Evolutionary conservation across 2,888 invertebrate species (phyloP).

Genomic region (Danaus chrysippus): DNA sequence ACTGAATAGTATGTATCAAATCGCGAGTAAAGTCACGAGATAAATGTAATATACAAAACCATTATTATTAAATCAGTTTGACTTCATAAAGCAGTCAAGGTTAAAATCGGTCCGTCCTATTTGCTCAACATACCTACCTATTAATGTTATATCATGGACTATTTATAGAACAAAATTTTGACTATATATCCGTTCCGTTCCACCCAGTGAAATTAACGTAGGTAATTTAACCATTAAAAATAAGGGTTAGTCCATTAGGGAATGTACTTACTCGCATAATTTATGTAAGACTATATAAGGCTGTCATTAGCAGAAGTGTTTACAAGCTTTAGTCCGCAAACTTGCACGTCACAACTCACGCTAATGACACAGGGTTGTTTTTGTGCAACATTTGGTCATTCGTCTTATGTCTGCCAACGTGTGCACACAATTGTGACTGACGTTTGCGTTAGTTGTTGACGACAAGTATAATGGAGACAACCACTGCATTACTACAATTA

Average conservation of each 20-base stretch:
- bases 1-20: too few relatives aligned
- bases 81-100: constrained; percentile 29
- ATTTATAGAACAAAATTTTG: background rate
- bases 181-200: too few relatives aligned
- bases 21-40: too few relatives aligned
- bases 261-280: background rate
- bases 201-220: too few relatives aligned
- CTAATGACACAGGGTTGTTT: constrained; percentile 72
- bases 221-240: too few relatives aligned
- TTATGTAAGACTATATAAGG: constrained; percentile 9
- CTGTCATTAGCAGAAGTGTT: constrained; percentile 15
- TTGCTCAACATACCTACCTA: constrained; percentile 21
- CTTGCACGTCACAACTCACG: constrained; percentile 57
- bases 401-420: constrained; percentile 65
- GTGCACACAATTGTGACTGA: constrained; percentile 52
- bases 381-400: constrained; percentile 64
- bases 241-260: background rate
- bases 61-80: constrained; percentile 25
- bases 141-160: background rate
- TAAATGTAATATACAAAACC: constrained; percentile 12
- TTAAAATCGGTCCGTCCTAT: constrained; percentile 24
- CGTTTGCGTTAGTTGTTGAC: constrained; percentile 30
- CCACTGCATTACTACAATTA: background rate
- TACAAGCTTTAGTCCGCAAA: constrained; percentile 54
- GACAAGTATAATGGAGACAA: background rate